Conservation (phyloP, 2,797 vertebrate species). For the Epinephelus awoara region DNA sequence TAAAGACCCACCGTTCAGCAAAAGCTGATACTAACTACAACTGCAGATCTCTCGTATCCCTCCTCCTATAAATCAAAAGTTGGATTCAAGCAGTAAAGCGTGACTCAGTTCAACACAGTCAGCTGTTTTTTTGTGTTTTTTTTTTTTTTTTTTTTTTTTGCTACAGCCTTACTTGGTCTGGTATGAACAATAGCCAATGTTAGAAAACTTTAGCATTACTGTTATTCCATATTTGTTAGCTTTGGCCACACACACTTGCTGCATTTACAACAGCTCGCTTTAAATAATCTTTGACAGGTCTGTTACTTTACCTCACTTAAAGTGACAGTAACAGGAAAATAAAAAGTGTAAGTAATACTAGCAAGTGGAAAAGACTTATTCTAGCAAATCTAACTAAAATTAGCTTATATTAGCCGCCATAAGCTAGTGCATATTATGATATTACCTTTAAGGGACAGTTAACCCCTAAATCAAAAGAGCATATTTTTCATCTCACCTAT, state of each 20-base stretch:
- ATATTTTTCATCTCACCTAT: no score
- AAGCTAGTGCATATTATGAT: neutral
- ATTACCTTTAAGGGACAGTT: no score
- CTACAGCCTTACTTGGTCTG: neutral
- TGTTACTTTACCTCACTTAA: neutral
- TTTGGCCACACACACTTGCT: no score
- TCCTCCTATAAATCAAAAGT: conserved; percentile 3
- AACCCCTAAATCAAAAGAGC: no score
- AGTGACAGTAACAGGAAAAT: neutral
- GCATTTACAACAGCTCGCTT: neutral
- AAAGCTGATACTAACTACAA: conserved; percentile 27
- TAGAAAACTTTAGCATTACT: neutral
- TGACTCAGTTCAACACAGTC: neutral
- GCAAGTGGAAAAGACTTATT: no score
- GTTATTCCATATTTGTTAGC: neutral
- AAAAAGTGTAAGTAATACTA: no score
- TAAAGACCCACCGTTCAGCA: conserved; percentile 8
- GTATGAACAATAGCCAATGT: neutral
- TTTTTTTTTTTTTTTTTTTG: neutral
- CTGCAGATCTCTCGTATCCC: conserved; percentile 1
- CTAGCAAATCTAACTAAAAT: no score
- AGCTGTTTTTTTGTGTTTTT: neutral
- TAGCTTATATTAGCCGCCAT: neutral
- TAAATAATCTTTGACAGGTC: neutral
- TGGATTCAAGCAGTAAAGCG: neutral